phyloP scores from a whole-genome alignment of 2,113 vertebrate genomes.

The Platysternon megacephalum region DNA sequence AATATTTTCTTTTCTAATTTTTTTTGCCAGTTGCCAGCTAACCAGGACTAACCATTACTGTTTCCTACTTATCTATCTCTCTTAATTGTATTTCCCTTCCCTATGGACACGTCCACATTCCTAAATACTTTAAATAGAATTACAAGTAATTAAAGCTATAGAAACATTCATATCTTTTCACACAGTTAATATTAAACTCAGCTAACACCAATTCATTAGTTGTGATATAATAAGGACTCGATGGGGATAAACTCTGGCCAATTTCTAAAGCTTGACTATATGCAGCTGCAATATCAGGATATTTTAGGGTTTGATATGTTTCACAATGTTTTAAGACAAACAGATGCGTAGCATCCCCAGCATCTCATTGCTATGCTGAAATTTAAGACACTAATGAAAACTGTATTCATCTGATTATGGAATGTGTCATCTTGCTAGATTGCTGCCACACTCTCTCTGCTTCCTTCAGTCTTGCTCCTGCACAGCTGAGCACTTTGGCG shows the following conservation, averaged over 20 bases:
- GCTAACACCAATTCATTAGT: not conserved
- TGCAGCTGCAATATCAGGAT: not conserved
- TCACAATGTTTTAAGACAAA: not conserved
- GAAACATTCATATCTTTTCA: not conserved
- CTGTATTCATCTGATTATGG: not conserved
- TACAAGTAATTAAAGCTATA: not conserved
- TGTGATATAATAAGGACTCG: not conserved
- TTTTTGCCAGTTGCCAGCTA: not conserved
- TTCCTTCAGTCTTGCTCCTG: not conserved
- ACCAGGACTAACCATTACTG: not conserved
- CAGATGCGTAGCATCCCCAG: not conserved
- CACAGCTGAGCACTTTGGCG: not conserved
- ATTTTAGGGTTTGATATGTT: accelerated
- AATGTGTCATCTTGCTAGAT: not conserved
- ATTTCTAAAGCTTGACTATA: not conserved
- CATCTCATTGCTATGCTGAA: not conserved
- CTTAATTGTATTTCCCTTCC: not conserved
- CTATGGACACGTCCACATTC: not conserved
- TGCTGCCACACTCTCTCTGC: not conserved
- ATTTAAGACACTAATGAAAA: not conserved
- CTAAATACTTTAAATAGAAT: not conserved
- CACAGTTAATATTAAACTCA: not conserved
- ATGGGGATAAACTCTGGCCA: not conserved
- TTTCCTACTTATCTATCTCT: not conserved
- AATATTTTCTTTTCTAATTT: not conserved